Base-by-base conservation (phyloP, 1,140 invertebrate genomes). In the Kradibia gibbosae region DNA sequence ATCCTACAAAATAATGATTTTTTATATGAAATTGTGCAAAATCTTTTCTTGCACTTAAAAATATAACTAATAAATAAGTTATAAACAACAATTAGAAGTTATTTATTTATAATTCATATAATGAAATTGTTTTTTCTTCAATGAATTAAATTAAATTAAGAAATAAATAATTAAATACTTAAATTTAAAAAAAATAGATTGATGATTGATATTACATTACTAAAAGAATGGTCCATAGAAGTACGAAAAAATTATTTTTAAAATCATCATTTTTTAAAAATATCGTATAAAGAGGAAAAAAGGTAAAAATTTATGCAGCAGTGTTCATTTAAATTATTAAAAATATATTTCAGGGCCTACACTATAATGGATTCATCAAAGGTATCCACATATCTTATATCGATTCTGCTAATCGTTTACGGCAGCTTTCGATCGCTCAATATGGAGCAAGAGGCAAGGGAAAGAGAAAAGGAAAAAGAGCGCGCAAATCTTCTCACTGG, bases 371-470 rank as follows among this genome's bases (percentile, higher is more conserved):
- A 99, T 93, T 98, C 98, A 60, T 98, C 97, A 80, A 93, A 98
- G 86, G 96, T 99, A 67, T 99, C 98, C 67, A 99, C 98, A 84
- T 99, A 98, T 92, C 93, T 99, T 84, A 99, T 99, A 91, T 98
- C 98, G 79, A 99, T 99, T 93, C 93, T 99, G 85, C 94, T 99
- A 62, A 99, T 99, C 86, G 98, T 99, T 15, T 99, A 99, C 91
- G 98, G 98, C 86, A 98, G 97, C 91, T 96, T 94, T 91, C 95
- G 97, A 87, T 98, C 96, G 76, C 91, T 98, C 79, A 98, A 98
- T 90, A 97, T 98, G 95, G 97, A 98, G 91, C 95, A 97, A 85
- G 97, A 98, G 91, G 97, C 97, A 25, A 93, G 96, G 75, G 96
- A 97, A 90, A 93, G 96, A 83, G 95, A 97, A 83, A 94, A 93